Base-by-base conservation (phyloP, 2,888 invertebrate genomes). In the Ormyrus thymus region DNA sequence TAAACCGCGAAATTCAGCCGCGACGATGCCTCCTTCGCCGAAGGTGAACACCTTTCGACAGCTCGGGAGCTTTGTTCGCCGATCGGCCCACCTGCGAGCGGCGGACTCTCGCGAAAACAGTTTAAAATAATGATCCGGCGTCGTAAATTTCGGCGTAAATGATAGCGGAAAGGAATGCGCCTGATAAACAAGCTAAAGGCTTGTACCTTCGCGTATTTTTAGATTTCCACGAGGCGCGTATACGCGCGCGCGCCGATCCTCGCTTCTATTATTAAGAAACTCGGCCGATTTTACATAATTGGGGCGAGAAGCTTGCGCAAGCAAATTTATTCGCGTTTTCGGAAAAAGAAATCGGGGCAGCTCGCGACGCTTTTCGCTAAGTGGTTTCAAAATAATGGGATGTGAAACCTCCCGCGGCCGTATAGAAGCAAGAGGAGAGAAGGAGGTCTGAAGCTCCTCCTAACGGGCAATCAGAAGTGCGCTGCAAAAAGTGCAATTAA, bases 11-110 rank as follows among this genome's bases (percentile, higher is more conserved):
- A 65, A 74, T 74, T 69, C 48, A n/a, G 6, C 11, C 10, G 15
- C 10, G 15, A 0, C 13, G 45, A 66, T 11, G 15, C 69, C 62
- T 61, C 62, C 43, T n/a, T 61, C 65, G 5, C 7, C 50, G 46
- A 76, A 71, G 76, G 71, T 77, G 64, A 71, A 58, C 65, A 56
- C 58, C 65, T 76, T 65, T 76, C 62, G 68, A 62, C 58, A 71
- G 50, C 66, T 4, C 11, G 1, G n/a, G 11, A 64, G 80, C 78
- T 80, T 77, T 81, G 81, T 78, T 81, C 79, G 78, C 61, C 61
- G 56, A 62, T 70, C 80, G 75, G n/a, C n/a, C 71, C 73, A 29
- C 29, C 29, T 73, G 74, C 68, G 77, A 65, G 53, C 29, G 58
- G n/a, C 62, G 45, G 61, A 53, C 58, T 66, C n/a, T 15, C 50